Conservation (phyloP, 2,888 invertebrate species). For the Cerceris rybyensis region DNA sequence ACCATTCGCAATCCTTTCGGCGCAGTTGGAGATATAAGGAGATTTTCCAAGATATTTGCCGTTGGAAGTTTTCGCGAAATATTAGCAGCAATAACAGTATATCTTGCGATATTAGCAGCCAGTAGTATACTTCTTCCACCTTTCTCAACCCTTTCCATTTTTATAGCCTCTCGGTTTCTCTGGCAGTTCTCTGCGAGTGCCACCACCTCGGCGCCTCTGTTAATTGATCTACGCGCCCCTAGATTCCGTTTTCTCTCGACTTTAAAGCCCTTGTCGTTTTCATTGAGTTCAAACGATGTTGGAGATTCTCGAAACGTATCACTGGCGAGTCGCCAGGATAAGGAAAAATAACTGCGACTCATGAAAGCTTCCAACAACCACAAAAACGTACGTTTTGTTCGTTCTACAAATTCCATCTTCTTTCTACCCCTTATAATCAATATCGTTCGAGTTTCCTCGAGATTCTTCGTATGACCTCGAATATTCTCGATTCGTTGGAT, state of each 20-base stretch:
- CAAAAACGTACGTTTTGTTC: conserved; percentile 20
- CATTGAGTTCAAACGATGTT: conserved; percentile 29
- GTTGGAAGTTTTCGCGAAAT: conserved; percentile 67
- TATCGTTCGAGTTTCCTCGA: no score
- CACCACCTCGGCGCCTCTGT: conserved; percentile 37
- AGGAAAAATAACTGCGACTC: background rate
- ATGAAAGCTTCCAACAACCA: conserved; percentile 4
- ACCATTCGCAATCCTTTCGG: conserved; percentile 71
- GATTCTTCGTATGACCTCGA: no score
- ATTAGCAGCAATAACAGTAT: conserved; percentile 75
- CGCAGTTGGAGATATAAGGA: conserved; percentile 24
- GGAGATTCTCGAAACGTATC: conserved; percentile 44
- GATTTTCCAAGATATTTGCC: conserved; percentile 27
- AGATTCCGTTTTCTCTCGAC: conserved; percentile 9
- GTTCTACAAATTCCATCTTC: background rate
- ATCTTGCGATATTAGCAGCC: conserved; percentile 77
- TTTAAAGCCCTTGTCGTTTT: conserved; percentile 17
- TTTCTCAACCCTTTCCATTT: conserved; percentile 14
- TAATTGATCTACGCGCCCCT: conserved; percentile 57
- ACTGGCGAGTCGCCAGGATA: conserved; percentile 44
- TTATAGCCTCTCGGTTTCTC: conserved; percentile 9
- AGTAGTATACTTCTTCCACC: conserved; percentile 39
- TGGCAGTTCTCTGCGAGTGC: conserved; percentile 16
- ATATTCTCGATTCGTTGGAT: no score
- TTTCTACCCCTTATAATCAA: no score